These are phyloP conservation scores for Heterocephalus glaber DNA, from an alignment of 2,113 vertebrate species.

Conservation along the genomic window DNA sequence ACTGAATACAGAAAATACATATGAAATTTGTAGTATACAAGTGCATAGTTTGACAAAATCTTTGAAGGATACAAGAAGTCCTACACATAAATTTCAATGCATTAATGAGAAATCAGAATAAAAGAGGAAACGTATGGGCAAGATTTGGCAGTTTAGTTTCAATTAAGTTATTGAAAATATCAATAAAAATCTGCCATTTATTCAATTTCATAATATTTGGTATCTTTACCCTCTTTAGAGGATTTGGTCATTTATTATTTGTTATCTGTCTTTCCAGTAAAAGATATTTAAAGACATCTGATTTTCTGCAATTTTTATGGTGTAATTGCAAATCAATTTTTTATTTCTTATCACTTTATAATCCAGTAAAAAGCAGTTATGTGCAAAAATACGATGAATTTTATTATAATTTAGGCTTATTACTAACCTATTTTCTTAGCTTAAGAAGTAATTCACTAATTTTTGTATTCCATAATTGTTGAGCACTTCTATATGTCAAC, in stretches of 20 bases:
- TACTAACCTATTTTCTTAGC: not conserved
- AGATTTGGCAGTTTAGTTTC: not conserved
- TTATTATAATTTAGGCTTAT: not conserved
- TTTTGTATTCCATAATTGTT: not conserved
- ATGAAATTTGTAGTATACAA: not conserved
- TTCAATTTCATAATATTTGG: conserved; percentile 54
- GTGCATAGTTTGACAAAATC: not conserved
- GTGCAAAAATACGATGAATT: not conserved
- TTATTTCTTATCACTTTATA: not conserved
- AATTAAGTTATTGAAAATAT: conserved; percentile 63
- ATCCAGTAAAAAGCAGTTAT: not conserved
- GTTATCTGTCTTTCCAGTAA: conserved; percentile 37
- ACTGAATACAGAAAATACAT: not conserved
- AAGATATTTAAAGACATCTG: conserved; percentile 46
- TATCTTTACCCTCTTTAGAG: not conserved
- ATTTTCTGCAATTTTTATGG: not conserved
- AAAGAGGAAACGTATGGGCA: not conserved
- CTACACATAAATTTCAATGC: conserved; percentile 20
- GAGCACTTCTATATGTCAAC: not conserved
- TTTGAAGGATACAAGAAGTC: not conserved
- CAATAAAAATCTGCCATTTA: conserved; percentile 64
- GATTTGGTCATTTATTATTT: not conserved
- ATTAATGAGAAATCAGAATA: not conserved
- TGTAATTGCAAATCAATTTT: not conserved
- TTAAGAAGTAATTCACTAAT: not conserved